Conservation (phyloP, 2,888 invertebrate species). For the Alviniconcha strummeri region DNA sequence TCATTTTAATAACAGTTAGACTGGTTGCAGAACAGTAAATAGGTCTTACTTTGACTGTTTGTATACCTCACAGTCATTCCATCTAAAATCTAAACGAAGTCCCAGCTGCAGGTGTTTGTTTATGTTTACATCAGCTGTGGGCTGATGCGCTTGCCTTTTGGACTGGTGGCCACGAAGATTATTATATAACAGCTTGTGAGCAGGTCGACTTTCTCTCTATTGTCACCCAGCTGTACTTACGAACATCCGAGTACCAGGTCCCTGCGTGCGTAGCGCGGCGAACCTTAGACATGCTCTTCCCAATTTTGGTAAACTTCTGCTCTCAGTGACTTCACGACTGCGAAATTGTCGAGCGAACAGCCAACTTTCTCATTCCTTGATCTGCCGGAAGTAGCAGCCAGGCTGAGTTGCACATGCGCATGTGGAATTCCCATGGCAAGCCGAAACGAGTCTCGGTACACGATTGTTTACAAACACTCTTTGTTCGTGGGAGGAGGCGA, state of each 20-base stretch:
- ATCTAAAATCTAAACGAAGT: too few relatives aligned
- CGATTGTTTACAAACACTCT: too few relatives aligned
- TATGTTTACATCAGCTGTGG: not conserved
- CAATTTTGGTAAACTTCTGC: conserved; percentile 45
- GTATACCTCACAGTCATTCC: too few relatives aligned
- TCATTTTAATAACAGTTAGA: too few relatives aligned
- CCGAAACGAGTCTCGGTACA: not conserved
- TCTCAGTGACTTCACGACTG: not conserved
- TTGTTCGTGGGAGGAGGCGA: too few relatives aligned
- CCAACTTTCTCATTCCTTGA: conserved; percentile 32
- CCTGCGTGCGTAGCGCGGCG: conserved; percentile 43
- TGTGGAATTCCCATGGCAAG: not conserved
- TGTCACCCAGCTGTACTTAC: conserved; percentile 14
- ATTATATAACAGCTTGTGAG: not conserved
- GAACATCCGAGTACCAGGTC: conserved; percentile 39
- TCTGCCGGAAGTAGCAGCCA: conserved; percentile 12
- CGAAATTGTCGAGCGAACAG: conserved; percentile 9
- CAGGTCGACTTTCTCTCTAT: not conserved
- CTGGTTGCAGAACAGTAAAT: too few relatives aligned
- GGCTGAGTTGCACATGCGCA: not conserved
- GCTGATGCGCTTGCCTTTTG: not conserved
- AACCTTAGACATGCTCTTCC: conserved; percentile 51
- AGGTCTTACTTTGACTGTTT: too few relatives aligned
- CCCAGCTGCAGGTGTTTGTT: too few relatives aligned
- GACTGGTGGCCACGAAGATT: not conserved